A percentile compares a stretch with the other conserved stretches of the same genome.
These are phyloP conservation scores for Octodon degus DNA, from an alignment of 2,113 vertebrate genomes.

Conservation along the genomic window DNA sequence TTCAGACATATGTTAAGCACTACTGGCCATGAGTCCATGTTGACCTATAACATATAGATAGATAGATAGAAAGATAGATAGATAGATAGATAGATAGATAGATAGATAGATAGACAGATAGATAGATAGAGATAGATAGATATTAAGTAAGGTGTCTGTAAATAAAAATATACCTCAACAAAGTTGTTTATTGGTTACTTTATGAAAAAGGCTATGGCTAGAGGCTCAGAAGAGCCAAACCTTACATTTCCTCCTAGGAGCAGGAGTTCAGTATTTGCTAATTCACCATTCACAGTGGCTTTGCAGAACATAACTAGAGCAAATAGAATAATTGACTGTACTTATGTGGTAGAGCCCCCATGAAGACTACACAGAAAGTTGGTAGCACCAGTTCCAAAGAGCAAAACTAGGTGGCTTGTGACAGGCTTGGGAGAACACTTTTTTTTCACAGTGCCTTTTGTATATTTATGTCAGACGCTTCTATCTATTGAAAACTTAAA, in stretches of 20 bases:
- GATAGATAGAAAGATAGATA: too few species aligned
- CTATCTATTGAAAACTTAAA: neutral
- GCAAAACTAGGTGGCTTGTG: neutral
- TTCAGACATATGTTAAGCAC: neutral
- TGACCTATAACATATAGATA: neutral
- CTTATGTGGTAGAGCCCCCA: neutral
- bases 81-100: too few species aligned
- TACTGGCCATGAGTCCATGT: neutral
- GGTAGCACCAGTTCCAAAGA: neutral
- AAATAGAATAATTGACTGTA: neutral
- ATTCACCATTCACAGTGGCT: neutral
- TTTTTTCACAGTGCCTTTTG: neutral
- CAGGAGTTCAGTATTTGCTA: neutral
- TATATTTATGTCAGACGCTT: neutral
- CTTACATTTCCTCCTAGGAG: neutral
- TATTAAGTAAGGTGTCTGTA: neutral
- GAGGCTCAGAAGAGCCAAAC: neutral
- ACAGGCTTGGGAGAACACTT: neutral
- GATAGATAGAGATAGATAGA: too few species aligned
- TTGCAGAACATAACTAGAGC: neutral
- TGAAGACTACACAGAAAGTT: neutral
- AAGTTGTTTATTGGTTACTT: neutral
- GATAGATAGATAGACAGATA: too few species aligned
- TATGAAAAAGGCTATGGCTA: neutral
- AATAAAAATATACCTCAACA: neutral